These are phyloP conservation scores for Dasysyrphus tricinctus DNA, from an alignment of 2,888 invertebrate genomes.

Conservation along the genomic window DNA sequence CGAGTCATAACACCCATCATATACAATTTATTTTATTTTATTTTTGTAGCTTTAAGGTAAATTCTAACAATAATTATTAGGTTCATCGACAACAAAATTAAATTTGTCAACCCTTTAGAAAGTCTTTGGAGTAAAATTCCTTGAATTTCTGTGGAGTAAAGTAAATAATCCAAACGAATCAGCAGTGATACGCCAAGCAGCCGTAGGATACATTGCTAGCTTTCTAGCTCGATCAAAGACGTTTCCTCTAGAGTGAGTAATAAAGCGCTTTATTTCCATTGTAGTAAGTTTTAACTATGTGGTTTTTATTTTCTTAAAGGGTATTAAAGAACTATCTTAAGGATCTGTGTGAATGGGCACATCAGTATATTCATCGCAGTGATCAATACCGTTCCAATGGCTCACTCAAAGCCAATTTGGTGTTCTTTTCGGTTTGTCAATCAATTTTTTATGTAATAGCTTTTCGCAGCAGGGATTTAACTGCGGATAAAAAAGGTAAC, in stretches of 20 bases:
- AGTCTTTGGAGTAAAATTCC: slow-evolving; percentile 85
- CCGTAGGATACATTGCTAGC: slow-evolving; percentile 90
- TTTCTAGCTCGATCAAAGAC: slow-evolving; percentile 88
- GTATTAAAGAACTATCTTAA: slow-evolving; percentile 87
- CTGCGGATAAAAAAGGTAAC: slow-evolving; percentile 91
- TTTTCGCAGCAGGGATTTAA: slow-evolving; percentile 93
- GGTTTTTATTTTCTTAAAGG: slow-evolving; percentile 82
- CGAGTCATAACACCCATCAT: slow-evolving; percentile 92
- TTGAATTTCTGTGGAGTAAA: slow-evolving; percentile 90
- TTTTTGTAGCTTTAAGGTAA: slow-evolving; percentile 87
- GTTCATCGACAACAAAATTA: not conserved
- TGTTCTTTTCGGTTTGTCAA: slow-evolving; percentile 97
- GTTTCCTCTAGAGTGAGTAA: slow-evolving; percentile 86
- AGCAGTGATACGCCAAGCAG: slow-evolving; percentile 87
- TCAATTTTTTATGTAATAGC: slow-evolving; percentile 96
- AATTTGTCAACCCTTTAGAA: slow-evolving; percentile 43
- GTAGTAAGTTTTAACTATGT: not conserved
- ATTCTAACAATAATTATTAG: not conserved
- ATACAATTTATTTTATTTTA: slow-evolving; percentile 91
- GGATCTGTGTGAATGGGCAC: slow-evolving; percentile 92
- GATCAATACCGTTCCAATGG: slow-evolving; percentile 80
- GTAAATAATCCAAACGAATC: slow-evolving; percentile 87
- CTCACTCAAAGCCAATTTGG: slow-evolving; percentile 89
- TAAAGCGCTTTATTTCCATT: no score
- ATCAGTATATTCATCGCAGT: slow-evolving; percentile 87